Base-by-base conservation (phyloP, 2,888 invertebrate genomes). In the Heteropelma amictum region DNA sequence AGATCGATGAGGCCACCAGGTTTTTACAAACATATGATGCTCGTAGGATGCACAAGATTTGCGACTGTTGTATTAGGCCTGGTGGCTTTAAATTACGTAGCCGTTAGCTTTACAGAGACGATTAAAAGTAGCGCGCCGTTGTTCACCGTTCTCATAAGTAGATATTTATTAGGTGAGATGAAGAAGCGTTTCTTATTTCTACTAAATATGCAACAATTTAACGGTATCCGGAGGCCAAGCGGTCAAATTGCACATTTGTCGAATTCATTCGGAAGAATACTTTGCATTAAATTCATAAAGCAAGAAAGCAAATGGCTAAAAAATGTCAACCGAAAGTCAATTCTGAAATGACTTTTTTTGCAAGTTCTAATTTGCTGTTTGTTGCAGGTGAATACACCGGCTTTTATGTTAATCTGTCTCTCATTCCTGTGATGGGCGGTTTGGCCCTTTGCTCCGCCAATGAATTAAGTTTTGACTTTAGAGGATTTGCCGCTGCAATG, bases 21-120 rank as follows among this genome's bases (percentile, higher is more conserved):
- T 73, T 94, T 95, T 89, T 93, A 93, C 88, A 91, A 92, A 65
- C 94, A 94, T 83, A 94, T 95, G 94, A 90, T 93, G 67, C 89
- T 95, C 68, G 94, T 95, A 26, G 95, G 95, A 12, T 93, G 93
- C 77, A 93, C 93, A 83, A 92, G 94, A 85, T 94, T 95, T 88
- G 91, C 92, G 53, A 95, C 95, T 4, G 94, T 95, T 60, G 92
- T 95, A 70, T 89, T 95, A 83, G 95, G 95, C 65, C 89, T 95
- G 81, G 91, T 95, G 61, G 94, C 95, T 6, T 90, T 95, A 65
- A 94, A 94, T 90, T 95, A 93, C 88, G 94, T 95, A 70, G 94
- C 95, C 73, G 94, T 95, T 67, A 95, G 94, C 87, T 95, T 95
- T 87, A 95, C 95, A 49, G 95, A 95, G 89, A 95, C 95, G 10